A percentile compares a stretch with the other conserved stretches of the same genome.
Conservation (phyloP, 1,140 invertebrate species). For the Anadara kagoshimensis region DNA sequence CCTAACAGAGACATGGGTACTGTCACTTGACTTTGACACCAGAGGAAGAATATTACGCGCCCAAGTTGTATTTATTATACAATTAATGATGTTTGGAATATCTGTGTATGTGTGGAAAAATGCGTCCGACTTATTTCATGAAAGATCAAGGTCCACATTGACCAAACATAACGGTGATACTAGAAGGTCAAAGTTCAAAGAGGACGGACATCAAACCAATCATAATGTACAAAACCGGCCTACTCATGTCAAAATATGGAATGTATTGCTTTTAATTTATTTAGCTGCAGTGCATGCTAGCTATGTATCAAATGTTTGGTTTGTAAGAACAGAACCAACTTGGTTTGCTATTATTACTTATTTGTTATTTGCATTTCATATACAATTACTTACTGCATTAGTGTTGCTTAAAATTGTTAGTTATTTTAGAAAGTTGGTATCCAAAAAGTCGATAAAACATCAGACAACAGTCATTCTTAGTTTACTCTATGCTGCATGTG, state of each 20-base stretch:
- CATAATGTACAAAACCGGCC: too few relatives aligned
- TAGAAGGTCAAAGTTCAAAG: background rate
- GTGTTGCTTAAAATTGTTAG: constrained; percentile 41
- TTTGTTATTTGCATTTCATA: constrained; percentile 49
- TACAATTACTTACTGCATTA: constrained; percentile 55
- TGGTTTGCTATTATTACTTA: constrained; percentile 50
- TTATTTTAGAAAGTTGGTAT: constrained; percentile 20
- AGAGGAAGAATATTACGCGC: constrained; percentile 46
- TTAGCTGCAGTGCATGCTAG: constrained; percentile 3
- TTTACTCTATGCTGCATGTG: constrained; percentile 47
- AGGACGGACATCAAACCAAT: too few relatives aligned
- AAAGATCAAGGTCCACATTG: too few relatives aligned
- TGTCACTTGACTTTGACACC: constrained; percentile 40
- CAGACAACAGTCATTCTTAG: constrained; percentile 30
- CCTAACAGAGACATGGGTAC: constrained; percentile 43
- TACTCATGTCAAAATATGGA: constrained; percentile 11
- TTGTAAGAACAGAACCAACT: constrained; percentile 53
- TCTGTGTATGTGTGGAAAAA: constrained; percentile 48
- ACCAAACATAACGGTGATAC: too few relatives aligned
- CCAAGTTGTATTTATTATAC: constrained; percentile 46
- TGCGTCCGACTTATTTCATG: constrained; percentile 26
- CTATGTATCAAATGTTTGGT: constrained; percentile 39
- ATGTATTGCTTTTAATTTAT: constrained; percentile 23
- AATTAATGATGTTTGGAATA: constrained; percentile 20
- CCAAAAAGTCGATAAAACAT: constrained; percentile 2